Evolutionary conservation across 2,797 vertebrate species (phyloP), one percentile per base, ranked within the genome.

Genomic region (Coranthus polyacanthus): DNA sequence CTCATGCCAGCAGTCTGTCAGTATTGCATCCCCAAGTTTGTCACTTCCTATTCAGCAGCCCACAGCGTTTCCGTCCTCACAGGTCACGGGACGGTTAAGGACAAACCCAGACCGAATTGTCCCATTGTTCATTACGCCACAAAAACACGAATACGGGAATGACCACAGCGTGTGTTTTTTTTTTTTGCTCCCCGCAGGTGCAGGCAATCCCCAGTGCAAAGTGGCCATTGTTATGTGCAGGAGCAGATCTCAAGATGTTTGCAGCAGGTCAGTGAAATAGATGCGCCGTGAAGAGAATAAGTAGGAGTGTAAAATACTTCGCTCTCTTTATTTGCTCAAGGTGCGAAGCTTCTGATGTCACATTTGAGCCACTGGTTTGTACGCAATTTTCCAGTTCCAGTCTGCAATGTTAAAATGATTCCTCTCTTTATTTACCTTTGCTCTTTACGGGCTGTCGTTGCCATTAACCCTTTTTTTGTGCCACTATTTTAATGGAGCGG

Each of bases 201-300:
- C 96, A 76, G 97, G 96, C 6, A 95, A 95, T 59, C 74, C 86
- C 18, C 32, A 61, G 1, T 92, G 91, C 61, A 87, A 79, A 77
- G 80, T 92, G 60, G 84, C 93, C 93, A 90, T 99, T 79, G 96
- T 99, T 78, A 95, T 98, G 95, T 97, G 95, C 86, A 95, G 86
- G 91, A 96, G 89, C 67, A 71, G 77, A 32, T 67, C 87, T 68
- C 78, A 39, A 57, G 51, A 89, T 12, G 85, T 74, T 0, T 22
- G 37, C 56, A 78, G 39, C 80, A 88, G 84, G 88, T 88, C 79
- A 64, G 78, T 57, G 5, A 12, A 56, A 32, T 16, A 26, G 17
- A 3, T 11, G 12, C 15, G 22, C 22, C 6, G 11, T 34, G 24
- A 54, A 20, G n/a, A 17, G 34, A 37, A 22, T 5, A 8, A 49